Evolutionary conservation across 1,140 invertebrate species (phyloP), one percentile per base, ranked within the genome.

Genomic region (Sycophila sp.): DNA sequence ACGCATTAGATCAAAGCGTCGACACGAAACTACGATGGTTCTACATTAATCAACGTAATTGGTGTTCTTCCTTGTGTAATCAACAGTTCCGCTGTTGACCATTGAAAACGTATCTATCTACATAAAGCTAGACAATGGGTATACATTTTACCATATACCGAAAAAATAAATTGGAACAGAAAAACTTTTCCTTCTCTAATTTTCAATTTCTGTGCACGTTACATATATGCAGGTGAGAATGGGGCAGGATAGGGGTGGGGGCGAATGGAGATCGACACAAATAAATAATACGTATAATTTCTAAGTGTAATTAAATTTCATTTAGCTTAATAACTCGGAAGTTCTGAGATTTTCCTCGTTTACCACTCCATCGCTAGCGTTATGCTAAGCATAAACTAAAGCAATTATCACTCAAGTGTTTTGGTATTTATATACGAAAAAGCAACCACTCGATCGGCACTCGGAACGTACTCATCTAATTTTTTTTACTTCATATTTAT

Each of bases 11-110:
- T 73, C 24, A 55, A 75, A 71, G 73, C 78, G 68, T 67, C 56
- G 63, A 75, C 60, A 42, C 69, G 73, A 77, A 67, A 76, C 74
- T 67, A 75, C 77, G 19, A 79, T 85, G 80, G 82, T 73, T 78
- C 55, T 71, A 71, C 78, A 81, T 81, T 83, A 85, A 83, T 85
- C 81, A 84, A 85, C 80, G 78, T 84, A 81, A 86, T 86, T 86
- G 85, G 85, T 86, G 85, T 86, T 86, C 81, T 77, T 83, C 84
- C 83, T 85, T 86, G 80, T 82, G 68, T 81, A 80, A 83, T 85
- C 82, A 84, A 84, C 83, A 79, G 66, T 73, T 75, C 60, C 28
- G 30, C 77, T 75, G 83, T 85, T 83, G 83, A 86, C 77, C 76
- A 77, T 81, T 78, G 72, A 80, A 80, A 83, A 84, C 77, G 77